Conservation (phyloP, 2,888 invertebrate genomes). For the Chrysomela aeneicollis region DNA sequence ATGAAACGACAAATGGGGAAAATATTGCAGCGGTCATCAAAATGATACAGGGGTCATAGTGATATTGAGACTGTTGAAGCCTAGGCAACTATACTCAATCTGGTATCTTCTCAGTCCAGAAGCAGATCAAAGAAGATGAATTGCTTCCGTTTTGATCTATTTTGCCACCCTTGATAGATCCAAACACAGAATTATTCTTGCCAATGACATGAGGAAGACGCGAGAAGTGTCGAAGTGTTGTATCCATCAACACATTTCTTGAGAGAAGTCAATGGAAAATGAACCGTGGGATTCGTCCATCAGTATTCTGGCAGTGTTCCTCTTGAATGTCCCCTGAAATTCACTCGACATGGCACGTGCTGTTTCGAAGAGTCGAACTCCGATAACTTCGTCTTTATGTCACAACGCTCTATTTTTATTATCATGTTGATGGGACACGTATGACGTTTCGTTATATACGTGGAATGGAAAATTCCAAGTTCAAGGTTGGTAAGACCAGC, state of each 20-base stretch:
- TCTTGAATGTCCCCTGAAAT: constrained; percentile 7
- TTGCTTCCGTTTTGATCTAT: no score
- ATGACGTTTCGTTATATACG: neutral
- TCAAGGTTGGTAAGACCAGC: no score
- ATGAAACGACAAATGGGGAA: no score
- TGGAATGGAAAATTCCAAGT: no score
- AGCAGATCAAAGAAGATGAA: no score
- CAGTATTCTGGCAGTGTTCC: constrained; percentile 14
- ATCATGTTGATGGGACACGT: constrained; percentile 3
- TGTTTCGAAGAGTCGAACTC: constrained; percentile 5
- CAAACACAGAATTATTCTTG: no score
- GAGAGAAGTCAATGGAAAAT: neutral
- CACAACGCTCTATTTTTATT: neutral
- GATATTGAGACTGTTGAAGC: no score
- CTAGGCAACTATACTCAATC: no score
- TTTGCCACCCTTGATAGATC: no score
- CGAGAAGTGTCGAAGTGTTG: neutral
- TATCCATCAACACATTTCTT: constrained; percentile 13
- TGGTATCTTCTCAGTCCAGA: no score
- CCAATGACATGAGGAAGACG: neutral
- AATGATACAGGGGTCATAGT: no score
- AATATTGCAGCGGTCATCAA: no score
- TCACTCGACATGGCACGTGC: constrained; percentile 1
- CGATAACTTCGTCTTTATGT: constrained; percentile 14
- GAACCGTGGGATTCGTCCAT: neutral